Conservation (phyloP, 2,888 invertebrate species). For the Drosophila paracracens region DNA sequence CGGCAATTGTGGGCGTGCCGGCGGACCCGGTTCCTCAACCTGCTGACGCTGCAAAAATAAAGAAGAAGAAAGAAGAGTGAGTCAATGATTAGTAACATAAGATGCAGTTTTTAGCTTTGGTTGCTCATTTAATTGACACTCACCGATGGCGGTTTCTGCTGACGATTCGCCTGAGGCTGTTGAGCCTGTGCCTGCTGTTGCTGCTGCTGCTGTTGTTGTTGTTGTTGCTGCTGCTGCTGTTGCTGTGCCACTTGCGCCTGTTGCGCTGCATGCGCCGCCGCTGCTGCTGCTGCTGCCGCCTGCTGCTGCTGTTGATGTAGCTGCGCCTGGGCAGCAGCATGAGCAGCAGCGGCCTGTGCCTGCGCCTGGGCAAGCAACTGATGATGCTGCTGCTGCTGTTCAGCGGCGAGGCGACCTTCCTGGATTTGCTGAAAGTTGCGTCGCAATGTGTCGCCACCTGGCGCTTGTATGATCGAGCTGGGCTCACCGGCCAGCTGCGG, state of each 20-base stretch:
- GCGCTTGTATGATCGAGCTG: conserved; percentile 94
- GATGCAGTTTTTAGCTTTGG: neutral
- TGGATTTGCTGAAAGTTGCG: conserved; percentile 99
- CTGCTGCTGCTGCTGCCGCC: conserved; percentile 70
- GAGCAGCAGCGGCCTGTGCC: conserved; percentile 45
- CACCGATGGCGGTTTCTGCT: conserved; percentile 85
- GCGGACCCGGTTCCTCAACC: conserved; percentile 93
- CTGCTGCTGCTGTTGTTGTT: conserved; percentile 86
- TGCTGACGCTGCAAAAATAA: conserved; percentile 78
- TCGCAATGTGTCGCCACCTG: conserved; percentile 97
- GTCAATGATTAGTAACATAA: conserved; percentile 6
- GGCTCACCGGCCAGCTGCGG: conserved; percentile 96
- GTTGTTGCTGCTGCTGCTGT: conserved; percentile 84
- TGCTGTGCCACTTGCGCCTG: conserved; percentile 69
- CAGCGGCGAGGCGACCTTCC: conserved; percentile 89
- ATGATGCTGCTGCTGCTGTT: conserved; percentile 86
- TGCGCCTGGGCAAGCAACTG: conserved; percentile 74
- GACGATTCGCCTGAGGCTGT: conserved; percentile 88
- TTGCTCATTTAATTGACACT: conserved; percentile 16
- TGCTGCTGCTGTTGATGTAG: conserved; percentile 86
- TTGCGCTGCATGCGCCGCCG: conserved; percentile 82
- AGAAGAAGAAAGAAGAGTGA: neutral
- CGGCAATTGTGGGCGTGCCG: conserved; percentile 94
- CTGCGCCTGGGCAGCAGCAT: conserved; percentile 80
- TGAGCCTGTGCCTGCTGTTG: conserved; percentile 83